Evolutionary conservation across 1,140 invertebrate genomes (phyloP), one percentile per base, ranked within the genome.

Genomic region (Coptotermes formosanus): DNA sequence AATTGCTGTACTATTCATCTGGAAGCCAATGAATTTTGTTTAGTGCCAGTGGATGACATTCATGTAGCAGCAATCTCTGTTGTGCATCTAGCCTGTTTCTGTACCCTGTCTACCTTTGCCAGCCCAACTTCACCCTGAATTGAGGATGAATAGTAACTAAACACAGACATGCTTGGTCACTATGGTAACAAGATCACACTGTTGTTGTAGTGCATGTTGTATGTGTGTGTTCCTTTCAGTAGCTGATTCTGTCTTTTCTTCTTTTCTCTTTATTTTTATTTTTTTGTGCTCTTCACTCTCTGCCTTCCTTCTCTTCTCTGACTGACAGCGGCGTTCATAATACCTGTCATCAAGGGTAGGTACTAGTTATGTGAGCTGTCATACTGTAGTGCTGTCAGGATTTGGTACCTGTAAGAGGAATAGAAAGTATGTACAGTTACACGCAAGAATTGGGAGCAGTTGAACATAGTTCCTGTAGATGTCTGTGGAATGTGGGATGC

Each of bases 321-420:
- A 38, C 89, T 75, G 87, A 88, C 89, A 91, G 90, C 91, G 89
- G 91, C 90, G 90, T 92, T 91, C 89, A 88, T 91, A 89, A 91
- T 92, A 90, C 91, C 91, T 90, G 91, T 91, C 89, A 89, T 89
- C 87, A 91, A 91, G 92, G 91, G 91, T 92, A 92, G 89, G 91
- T 91, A 85, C n/a, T 21, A 82, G 25, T 44, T 75, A 75, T 9
- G 64, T 75, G 25, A 75, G 14, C 64, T n/a, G 25, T 6, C n/a
- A 75, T n/a, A 25, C n/a, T n/a, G 3, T 55, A 4, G 14, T 55
- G 19, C 21, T 12, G 45, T 48, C 9, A 48, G 45, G 45, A 16
- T 48, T 38, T 38, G 45, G 9, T 48, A 48, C 9, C 45, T 48
- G 45, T 48, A 48, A 48, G 19, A 55, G 52, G 52, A 55, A 55